Evolutionary conservation across 2,113 vertebrate genomes (phyloP), one percentile per base, ranked within the genome.

Genomic region (Mustela lutreola): DNA sequence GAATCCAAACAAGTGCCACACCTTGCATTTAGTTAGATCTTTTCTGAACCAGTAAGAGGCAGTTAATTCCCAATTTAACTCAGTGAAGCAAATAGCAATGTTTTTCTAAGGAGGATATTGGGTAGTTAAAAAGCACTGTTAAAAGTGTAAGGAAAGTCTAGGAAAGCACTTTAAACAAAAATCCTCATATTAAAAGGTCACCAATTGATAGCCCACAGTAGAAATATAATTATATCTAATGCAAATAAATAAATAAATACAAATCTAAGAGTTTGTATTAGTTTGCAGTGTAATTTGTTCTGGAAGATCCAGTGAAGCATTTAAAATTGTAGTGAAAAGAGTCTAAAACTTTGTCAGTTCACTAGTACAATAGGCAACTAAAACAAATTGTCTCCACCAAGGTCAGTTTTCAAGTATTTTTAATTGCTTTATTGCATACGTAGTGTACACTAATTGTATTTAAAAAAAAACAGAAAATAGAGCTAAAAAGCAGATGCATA

Each of bases 311-410:
- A 89, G 11, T 82, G 70, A 97, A 91, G 31, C 31, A 93, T 93
- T 97, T 96, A 36, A 93, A 92, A 96, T 79, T 92, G 45, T 94
- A 73, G 36, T 71, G 31, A 79, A 83, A 93, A 93, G 84, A 85
- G 26, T 2, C 24, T 36, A 56, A 96, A 89, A 90, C 11, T 67
- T 96, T 81, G 24, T 94, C 53, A 67, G 19, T 86, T 89, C 50
- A 48, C 90, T 60, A 87, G 39, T 84, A 88, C 11, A 81, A 50
- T 58, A 96, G 10, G 24, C 26, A 96, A 79, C 19, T 73, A 42
- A 90, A 70, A 70, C 48, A 62, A 53, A 63, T n/a, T 65, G 7
- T 65, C n/a, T 85, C 63, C 42, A 91, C 16, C 82, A 48, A 97
- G 80, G 26, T 97, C 24, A 93, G 39, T 82, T 96, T 92, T 95